Base-by-base conservation (phyloP, 2,113 vertebrate species). In the Calidris pugnax region DNA sequence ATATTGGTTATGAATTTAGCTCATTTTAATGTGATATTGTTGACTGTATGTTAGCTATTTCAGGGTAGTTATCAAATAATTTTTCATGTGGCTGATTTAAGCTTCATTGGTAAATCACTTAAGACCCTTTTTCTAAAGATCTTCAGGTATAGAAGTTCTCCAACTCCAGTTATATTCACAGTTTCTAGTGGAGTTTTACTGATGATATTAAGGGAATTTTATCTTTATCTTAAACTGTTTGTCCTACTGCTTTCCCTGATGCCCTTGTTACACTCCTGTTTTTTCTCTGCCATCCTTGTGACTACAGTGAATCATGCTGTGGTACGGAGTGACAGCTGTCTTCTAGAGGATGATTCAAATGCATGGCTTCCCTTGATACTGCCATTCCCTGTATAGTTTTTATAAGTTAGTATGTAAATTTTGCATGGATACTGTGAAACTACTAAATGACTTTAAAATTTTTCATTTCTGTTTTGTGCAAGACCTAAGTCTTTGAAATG, bases 1-100 rank as follows among this genome's bases (percentile, higher is more conserved):
- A 28, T 37, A 41, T 79, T 91, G 32, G 12, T 77, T 85, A 74
- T 73, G 19, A 74, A 35, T 85, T 79, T 77, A 3, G 1, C 27
- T 57, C 53, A 35, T 83, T 95, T 89, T 80, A 76, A 43, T 71
- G 45, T 62, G 26, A 35, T 85, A 53, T 57, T 74, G 13, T 90
- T 85, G 71, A 73, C n/a, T n/a, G 35, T 87, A 21, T 66, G 19
- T 51, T 94, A 55, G 45, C 26, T 90, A 9, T 93, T 96, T 93
- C 71, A 91, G 12, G 45, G n/a, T 83, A 73, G 28, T 87, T 95
- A 63, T 43, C 37, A 86, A 51, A 43, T 90, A 86, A 79, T 71
- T 95, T 71, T 83, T 87, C 28, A 17, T 12, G 4, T 71, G 59
- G 4, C 32, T 67, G 28, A 37, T 62, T 69, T 63, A 91, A 74